These are phyloP conservation scores for Patiria pectinifera DNA, from an alignment of 53 echinoderm and acorn worm genomes.

Conservation along the genomic window DNA sequence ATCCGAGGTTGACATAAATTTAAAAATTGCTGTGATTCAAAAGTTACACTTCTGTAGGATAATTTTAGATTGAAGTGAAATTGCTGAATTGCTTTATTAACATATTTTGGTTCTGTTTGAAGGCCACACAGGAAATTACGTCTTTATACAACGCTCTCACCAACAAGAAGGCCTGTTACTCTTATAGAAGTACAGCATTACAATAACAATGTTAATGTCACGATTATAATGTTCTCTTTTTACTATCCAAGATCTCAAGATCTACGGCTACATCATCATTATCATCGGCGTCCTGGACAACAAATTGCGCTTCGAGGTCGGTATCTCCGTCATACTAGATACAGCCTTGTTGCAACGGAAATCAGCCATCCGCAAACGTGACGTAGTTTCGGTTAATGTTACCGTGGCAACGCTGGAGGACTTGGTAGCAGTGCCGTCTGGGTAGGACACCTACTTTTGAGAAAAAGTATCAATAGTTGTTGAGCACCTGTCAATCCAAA, in stretches of 20 bases:
- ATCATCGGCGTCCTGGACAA: constrained; percentile 11
- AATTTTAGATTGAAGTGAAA: too few species aligned
- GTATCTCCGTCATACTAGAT: constrained; percentile 18
- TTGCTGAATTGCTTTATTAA: too few species aligned
- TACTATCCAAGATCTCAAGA: neutral
- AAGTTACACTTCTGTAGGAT: too few species aligned
- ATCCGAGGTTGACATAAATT: too few species aligned
- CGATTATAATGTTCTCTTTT: neutral
- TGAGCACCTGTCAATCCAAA: neutral
- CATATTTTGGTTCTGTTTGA: too few species aligned
- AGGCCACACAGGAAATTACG: too few species aligned
- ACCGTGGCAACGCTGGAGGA: constrained; percentile 10
- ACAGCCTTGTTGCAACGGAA: neutral
- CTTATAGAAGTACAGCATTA: neutral
- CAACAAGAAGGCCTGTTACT: neutral
- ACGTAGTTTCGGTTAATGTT: neutral
- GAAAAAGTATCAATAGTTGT: neutral
- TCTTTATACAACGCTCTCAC: neutral
- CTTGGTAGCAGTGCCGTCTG: constrained; percentile 30
- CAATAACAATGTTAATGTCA: neutral
- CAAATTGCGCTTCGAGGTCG: constrained; percentile 1
- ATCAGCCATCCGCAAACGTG: neutral
- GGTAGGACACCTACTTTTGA: neutral
- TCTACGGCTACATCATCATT: constrained; percentile 20
- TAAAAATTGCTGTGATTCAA: too few species aligned